Percentiles rank a stretch among this genome's conserved stretches.
Conservation (phyloP, 2,888 invertebrate species). For the Drosophila rubida region DNA sequence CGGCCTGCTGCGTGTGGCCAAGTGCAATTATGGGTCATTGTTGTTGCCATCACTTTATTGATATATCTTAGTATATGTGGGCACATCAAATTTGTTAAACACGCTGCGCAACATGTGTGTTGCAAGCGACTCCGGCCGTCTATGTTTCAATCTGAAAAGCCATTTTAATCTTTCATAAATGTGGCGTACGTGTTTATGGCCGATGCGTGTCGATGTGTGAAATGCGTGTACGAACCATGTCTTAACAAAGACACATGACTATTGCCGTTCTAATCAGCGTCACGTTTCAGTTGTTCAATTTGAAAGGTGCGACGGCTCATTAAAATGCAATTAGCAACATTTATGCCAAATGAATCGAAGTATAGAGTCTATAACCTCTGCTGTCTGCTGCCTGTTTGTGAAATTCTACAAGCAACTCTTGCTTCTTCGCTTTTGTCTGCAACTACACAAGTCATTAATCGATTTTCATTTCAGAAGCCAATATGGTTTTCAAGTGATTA, state of each 20-base stretch:
- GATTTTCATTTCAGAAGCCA: too few relatives aligned
- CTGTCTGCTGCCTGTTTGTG: background rate
- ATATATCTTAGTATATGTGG: conserved; percentile 34
- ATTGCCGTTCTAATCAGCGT: conserved; percentile 10
- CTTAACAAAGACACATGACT: conserved; percentile 21
- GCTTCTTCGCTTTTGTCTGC: background rate
- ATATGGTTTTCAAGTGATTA: too few relatives aligned
- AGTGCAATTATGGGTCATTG: conserved; percentile 39
- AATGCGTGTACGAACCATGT: conserved; percentile 5
- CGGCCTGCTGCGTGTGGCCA: conserved; percentile 27
- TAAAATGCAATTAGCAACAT: conserved; percentile 21
- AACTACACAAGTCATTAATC: conserved; percentile 13
- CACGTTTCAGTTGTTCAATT: conserved; percentile 31
- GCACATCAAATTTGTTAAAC: conserved; percentile 59
- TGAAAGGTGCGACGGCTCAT: conserved; percentile 20
- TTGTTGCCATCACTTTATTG: conserved; percentile 50
- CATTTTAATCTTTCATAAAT: conserved; percentile 61
- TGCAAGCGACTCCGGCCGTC: conserved; percentile 20
- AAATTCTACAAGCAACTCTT: background rate
- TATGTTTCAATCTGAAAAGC: conserved; percentile 44
- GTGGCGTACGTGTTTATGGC: conserved; percentile 58
- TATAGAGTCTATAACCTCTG: background rate
- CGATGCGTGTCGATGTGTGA: conserved; percentile 13
- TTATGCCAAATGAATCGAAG: background rate
- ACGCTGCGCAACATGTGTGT: conserved; percentile 12